A percentile compares a stretch with the other conserved stretches of the same genome.
phyloP scores from a whole-genome alignment of 2,797 vertebrate genomes.

The Perodicticus potto region DNA sequence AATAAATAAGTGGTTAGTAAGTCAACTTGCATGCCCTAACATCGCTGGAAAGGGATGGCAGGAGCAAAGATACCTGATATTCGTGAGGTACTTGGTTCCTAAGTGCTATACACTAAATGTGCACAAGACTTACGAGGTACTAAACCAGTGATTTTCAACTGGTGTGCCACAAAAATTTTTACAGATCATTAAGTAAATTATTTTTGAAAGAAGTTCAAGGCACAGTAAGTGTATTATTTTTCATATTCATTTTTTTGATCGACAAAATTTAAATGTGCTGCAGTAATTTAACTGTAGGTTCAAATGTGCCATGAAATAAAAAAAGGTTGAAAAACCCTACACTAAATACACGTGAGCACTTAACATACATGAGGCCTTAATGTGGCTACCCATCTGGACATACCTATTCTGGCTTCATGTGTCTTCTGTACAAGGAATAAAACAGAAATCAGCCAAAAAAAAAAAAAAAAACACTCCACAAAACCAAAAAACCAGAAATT shows the following conservation, averaged over 20 bases:
- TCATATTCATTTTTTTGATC: too few species aligned
- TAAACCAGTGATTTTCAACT: neutral
- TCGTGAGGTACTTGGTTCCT: neutral
- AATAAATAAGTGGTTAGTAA: too few species aligned
- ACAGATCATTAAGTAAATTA: too few species aligned
- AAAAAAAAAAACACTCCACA: too few species aligned
- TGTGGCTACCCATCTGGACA: neutral
- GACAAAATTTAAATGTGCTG: too few species aligned
- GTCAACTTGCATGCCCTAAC: neutral
- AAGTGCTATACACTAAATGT: neutral
- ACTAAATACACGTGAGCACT: neutral
- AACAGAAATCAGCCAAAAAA: neutral
- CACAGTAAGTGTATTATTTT: too few species aligned
- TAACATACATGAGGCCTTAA: neutral
- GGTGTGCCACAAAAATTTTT: too few species aligned
- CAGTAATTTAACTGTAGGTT: too few species aligned
- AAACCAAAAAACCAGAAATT: neutral
- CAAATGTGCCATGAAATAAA: too few species aligned
- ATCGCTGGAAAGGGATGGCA: neutral
- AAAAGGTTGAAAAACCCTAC: neutral
- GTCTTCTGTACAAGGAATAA: neutral
- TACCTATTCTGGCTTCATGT: neutral
- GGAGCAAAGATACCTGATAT: constrained; percentile 25
- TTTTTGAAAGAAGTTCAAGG: too few species aligned
- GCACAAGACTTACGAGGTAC: neutral